phyloP scores from a whole-genome alignment of 1,140 invertebrate genomes.

The Drosophila rhopaloa region DNA sequence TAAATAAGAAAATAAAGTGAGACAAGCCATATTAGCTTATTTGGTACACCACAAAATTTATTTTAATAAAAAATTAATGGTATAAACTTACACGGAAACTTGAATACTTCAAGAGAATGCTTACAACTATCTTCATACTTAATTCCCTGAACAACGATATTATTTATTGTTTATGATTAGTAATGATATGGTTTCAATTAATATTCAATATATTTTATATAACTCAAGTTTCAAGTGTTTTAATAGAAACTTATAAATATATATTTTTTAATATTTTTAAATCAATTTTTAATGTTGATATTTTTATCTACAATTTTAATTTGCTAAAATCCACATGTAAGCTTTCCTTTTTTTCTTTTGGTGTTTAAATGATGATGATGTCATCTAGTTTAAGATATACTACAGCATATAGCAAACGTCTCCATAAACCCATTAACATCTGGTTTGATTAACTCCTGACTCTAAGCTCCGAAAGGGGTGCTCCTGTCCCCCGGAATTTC shows the following conservation, averaged over 20 bases:
- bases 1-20: conserved; percentile 45
- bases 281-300: too few relatives aligned
- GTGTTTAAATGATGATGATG: conserved; percentile 64
- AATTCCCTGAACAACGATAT: too few relatives aligned
- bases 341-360: neutral
- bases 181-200: too few relatives aligned
- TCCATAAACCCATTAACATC: conserved; percentile 84
- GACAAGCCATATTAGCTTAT: conserved; percentile 48
- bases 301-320: neutral
- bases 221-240: too few relatives aligned
- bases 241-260: too few relatives aligned
- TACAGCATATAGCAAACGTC: conserved; percentile 65
- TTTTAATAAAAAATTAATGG: neutral
- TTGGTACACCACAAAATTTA: conserved; percentile 37
- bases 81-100: too few relatives aligned
- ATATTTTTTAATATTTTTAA: too few relatives aligned
- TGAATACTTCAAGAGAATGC: neutral
- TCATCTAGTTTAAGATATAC: conserved; percentile 49
- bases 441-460: conserved; percentile 81
- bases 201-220: too few relatives aligned
- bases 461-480: conserved; percentile 55
- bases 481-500: conserved; percentile 59
- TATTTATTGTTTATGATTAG: too few relatives aligned
- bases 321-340: neutral
- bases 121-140: too few relatives aligned